phyloP scores from a whole-genome alignment of 2,113 vertebrate species.

The Eonycteris spelaea region DNA sequence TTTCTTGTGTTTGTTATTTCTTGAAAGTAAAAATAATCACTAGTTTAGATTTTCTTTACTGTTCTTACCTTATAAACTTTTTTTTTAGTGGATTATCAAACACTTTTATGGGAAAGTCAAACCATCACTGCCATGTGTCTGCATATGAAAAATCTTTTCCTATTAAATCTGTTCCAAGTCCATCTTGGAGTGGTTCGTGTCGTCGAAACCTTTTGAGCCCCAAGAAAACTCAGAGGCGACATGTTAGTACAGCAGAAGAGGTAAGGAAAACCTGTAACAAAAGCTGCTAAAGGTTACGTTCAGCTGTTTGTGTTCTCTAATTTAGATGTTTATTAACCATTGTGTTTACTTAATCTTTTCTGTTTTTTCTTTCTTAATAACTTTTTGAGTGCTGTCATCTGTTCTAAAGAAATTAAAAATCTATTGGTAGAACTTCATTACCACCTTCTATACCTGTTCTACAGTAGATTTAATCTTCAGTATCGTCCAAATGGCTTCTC shows the following conservation, averaged over 20 bases:
- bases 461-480: not conserved
- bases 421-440: conserved; percentile 1
- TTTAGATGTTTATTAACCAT: not conserved
- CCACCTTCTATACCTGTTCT: not conserved
- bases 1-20: conserved; percentile 33
- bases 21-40: conserved; percentile 38
- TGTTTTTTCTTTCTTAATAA: not conserved
- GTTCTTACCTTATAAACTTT: conserved; percentile 34
- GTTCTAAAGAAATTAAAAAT: not conserved
- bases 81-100: conserved; percentile 75
- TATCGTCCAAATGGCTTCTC: not conserved
- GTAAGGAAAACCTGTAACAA: conserved; percentile 63
- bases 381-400: not conserved
- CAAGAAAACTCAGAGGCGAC: conserved; percentile 82
- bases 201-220: conserved; percentile 83
- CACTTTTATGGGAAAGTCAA: conserved; percentile 77
- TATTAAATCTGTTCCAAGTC: conserved; percentile 80
- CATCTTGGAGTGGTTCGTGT: conserved; percentile 78
- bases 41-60: conserved; percentile 34
- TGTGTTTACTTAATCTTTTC: not conserved
- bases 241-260: conserved; percentile 83
- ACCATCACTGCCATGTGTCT: conserved; percentile 77
- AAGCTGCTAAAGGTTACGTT: not conserved
- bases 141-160: conserved; percentile 84
- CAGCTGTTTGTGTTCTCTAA: not conserved